Base-by-base conservation (phyloP, 1,140 invertebrate species). In the Goniozus legneri region DNA sequence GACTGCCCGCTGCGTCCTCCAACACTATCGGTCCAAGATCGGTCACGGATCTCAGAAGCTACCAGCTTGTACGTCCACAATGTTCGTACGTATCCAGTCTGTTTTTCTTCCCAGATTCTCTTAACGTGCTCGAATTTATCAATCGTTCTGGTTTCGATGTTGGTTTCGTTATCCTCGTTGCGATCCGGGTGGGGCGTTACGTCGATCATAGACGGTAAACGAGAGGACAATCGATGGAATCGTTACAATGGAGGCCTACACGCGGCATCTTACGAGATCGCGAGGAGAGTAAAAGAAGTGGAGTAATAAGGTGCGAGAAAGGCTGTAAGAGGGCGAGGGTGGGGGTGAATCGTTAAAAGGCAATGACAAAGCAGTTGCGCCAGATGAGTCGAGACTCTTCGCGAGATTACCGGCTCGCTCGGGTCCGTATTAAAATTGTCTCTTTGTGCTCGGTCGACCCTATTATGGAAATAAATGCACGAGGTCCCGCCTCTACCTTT, bases 21-120 rank as follows among this genome's bases (percentile, higher is more conserved):
- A 71, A 71, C 69, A 71, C 67, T 71, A 71, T 71, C 69, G 65
- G 53, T 45, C 57, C 52, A 47, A 57, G 52, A 70, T 71, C 69
- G 70, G 63, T 63, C 63, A 71, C 66, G 67, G 66, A 71, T 71
- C 70, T 71, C 69, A 70, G 67, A 70, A 71, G 67, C 67, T 70
- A 71, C 69, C 63, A 69, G 68, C 66, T 70, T 68, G 64, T 62
- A 66, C 63, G 58, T 27, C 24, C 24, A 4, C 10, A 6, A 27
- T 27, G 24, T 27, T 10, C 24, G 24, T 27, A 27, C 24, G 10
- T 10, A 27, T 4, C 10, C 4, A 27, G 24, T 27, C 10, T 27
- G 24, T 10, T 27, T 27, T 6, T 27, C 24, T 27, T 4, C 4
- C 24, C n/a, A n/a, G n/a, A n/a, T n/a, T n/a, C n/a, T n/a, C n/a